phyloP scores from a whole-genome alignment of 1,140 invertebrate genomes.

The Philotrypesis tridentata region DNA sequence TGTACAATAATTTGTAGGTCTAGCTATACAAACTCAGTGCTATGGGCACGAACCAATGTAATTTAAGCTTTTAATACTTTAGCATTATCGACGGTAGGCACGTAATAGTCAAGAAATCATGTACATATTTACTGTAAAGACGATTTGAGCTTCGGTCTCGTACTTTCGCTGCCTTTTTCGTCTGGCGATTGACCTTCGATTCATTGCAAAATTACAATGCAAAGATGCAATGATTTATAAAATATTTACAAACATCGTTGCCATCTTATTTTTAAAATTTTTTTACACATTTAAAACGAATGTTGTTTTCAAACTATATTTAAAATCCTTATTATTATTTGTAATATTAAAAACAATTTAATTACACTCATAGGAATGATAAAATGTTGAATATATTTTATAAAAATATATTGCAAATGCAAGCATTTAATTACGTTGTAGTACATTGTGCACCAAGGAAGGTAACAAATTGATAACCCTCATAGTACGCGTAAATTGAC shows the following conservation, averaged over 20 bases:
- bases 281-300: not conserved
- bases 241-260: not conserved
- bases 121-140: too few relatives aligned
- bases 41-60: not conserved
- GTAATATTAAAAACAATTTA: not conserved
- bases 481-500: too few relatives aligned
- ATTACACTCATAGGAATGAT: not conserved
- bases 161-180: too few relatives aligned
- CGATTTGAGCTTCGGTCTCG: too few relatives aligned
- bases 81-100: not conserved
- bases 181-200: too few relatives aligned
- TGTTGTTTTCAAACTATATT: not conserved
- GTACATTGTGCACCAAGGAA: too few relatives aligned
- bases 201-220: too few relatives aligned
- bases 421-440: not conserved
- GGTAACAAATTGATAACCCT: too few relatives aligned
- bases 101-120: too few relatives aligned
- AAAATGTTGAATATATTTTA: not conserved
- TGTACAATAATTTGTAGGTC: not conserved
- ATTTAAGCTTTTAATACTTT: constrained; percentile 14
- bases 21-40: not conserved
- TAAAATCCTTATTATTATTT: not conserved
- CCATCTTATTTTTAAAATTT: too few relatives aligned
- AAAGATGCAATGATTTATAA: not conserved
- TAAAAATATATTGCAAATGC: not conserved